phyloP scores from a whole-genome alignment of 2,888 invertebrate species.

The Trachelus troglodyta region DNA sequence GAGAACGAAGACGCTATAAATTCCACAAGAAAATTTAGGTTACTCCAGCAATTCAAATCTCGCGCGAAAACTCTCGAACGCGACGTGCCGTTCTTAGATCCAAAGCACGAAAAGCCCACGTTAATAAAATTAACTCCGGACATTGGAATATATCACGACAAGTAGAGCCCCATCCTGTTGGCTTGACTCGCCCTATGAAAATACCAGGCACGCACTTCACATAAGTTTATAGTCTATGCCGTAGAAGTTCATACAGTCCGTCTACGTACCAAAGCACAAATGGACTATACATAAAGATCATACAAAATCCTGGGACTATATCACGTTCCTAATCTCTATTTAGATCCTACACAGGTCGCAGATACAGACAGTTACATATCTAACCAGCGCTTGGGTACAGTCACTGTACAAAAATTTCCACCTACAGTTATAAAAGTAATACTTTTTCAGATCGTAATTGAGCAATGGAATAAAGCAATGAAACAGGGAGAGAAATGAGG shows the following conservation, averaged over 20 bases:
- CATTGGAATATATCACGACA: neutral
- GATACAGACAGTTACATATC: no score
- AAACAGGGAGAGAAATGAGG: constrained; percentile 12
- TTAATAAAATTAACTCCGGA: neutral
- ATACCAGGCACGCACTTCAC: neutral
- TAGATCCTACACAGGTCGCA: neutral
- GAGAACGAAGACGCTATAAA: neutral
- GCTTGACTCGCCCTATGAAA: neutral
- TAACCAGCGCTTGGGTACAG: no score
- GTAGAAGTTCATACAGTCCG: neutral
- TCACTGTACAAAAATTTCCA: no score
- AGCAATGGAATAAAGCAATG: constrained; percentile 36
- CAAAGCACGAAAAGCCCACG: neutral
- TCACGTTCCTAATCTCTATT: neutral
- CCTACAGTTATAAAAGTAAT: constrained; percentile 11
- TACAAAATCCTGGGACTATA: neutral
- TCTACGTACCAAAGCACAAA: neutral
- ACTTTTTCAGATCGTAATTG: constrained; percentile 32
- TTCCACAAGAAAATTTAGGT: neutral
- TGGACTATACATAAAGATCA: neutral
- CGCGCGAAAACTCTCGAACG: neutral
- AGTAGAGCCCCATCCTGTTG: neutral
- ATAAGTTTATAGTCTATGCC: neutral
- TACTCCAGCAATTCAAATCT: neutral
- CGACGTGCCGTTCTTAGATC: neutral